Conservation (phyloP, 2,113 vertebrate genomes). For the Equus przewalskii region DNA sequence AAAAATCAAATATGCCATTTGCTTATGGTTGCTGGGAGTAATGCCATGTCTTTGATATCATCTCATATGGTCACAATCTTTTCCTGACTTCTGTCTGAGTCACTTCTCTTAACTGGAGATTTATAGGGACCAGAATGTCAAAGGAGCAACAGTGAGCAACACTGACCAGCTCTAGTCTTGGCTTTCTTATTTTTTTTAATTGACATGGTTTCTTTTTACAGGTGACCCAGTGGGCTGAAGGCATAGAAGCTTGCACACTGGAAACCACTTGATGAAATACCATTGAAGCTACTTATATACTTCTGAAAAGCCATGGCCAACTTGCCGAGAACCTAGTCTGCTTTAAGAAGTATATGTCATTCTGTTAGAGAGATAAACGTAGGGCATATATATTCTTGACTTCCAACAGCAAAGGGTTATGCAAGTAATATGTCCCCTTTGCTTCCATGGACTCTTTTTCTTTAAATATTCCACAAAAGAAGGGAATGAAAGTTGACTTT, state of each 20-base stretch:
- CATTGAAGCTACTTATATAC: constrained; percentile 63
- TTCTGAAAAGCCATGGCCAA: constrained; percentile 60
- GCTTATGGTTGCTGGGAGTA: background rate
- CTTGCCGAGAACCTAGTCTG: constrained; percentile 75
- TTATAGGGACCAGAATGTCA: background rate
- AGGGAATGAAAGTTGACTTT: constrained; percentile 79
- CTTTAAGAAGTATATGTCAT: constrained; percentile 72
- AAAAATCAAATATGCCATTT: background rate
- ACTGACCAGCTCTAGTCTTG: background rate
- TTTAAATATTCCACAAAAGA: constrained; percentile 84
- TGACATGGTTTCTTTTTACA: constrained; percentile 58
- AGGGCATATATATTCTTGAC: constrained; percentile 68
- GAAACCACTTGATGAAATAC: constrained; percentile 72
- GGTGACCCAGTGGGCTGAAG: constrained; percentile 16
- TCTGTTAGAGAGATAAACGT: constrained; percentile 69
- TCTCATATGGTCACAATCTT: background rate
- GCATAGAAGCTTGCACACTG: constrained; percentile 54
- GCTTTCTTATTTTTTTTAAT: constrained; percentile 37
- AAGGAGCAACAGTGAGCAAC: background rate
- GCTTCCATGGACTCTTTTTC: constrained; percentile 78
- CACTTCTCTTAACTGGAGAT: background rate
- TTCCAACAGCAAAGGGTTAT: constrained; percentile 84
- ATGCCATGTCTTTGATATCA: background rate
- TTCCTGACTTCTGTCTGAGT: background rate
- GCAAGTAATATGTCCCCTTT: constrained; percentile 81